Base-by-base conservation (phyloP, 2,113 vertebrate species). In the Sebastes schlegelii region DNA sequence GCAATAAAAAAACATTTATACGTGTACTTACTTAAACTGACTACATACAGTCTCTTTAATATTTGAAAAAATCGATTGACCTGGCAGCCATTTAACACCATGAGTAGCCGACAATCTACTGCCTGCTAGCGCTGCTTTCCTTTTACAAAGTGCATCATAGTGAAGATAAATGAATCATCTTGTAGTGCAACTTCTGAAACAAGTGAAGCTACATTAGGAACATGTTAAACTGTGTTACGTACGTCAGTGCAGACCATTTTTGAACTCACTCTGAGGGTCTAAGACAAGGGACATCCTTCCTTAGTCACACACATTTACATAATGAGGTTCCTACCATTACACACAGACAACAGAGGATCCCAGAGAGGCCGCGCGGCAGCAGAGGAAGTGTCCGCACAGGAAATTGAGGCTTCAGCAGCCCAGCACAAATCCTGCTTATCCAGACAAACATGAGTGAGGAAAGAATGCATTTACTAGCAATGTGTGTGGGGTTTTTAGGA, bases 331-430 rank as follows among this genome's bases (percentile, higher is more conserved):
- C 1, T 52, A 42, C 34, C 26, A 45, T 57, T 67, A 65, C 12
- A 65, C 12, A 19, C 34, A 55, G 19, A 83, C 74, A 75, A 48
- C 21, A 68, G 58, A 78, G 48, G 78, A 78, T 80, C 77, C 17
- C n/a, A 74, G 34, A 77, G 43, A 54, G 78, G 62, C n/a, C 48
- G 2, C 71, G 74, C 45, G 1, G 80, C 69, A 81, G 78, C 76
- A 77, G 21, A 79, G 85, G 84, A 86, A 82, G 76, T 76, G 61
- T 76, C 69, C 51, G 3, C 21, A 43, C 87, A 86, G 90, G 89
- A 91, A 91, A 87, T 89, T 6, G 79, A 69, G 61, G 79, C 73
- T 86, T 79, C 49, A 72, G 40, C 23, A n/a, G 74, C 40, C 48
- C 17, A 8, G 17, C 23, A 42, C 54, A 86, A 68, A 85, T 91